Evolutionary conservation across 2,797 vertebrate species (phyloP).

Genomic region (Thalassophryne amazonica): DNA sequence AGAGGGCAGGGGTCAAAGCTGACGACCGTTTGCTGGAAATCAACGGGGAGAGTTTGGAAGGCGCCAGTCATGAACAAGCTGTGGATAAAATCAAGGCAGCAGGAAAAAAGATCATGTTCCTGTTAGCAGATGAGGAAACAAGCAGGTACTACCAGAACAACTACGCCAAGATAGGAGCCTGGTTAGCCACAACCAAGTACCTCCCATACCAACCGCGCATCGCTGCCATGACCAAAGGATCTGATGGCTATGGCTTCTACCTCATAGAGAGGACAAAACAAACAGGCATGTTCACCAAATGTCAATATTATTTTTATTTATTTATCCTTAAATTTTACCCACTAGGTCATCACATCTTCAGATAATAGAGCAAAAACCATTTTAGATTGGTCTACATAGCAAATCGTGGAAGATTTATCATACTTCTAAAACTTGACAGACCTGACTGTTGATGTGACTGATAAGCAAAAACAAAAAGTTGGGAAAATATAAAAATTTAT

Average conservation of each 20-base stretch:
- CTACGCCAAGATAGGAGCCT: slow-evolving; percentile 61
- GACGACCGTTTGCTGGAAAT: slow-evolving; percentile 87
- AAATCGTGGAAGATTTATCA: no score
- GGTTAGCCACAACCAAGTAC: slow-evolving; percentile 72
- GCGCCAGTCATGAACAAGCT: slow-evolving; percentile 78
- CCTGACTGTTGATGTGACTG: no score
- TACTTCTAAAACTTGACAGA: no score
- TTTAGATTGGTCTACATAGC: no score
- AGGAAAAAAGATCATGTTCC: slow-evolving; percentile 78
- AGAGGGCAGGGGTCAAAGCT: slow-evolving; percentile 81
- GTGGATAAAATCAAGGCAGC: slow-evolving; percentile 83
- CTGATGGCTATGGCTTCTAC: slow-evolving; percentile 86
- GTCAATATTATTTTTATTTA: neutral
- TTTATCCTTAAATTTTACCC: no score
- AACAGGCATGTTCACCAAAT: slow-evolving; percentile 46
- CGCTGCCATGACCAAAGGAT: slow-evolving; percentile 76
- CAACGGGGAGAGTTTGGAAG: slow-evolving; percentile 86
- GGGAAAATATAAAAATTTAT: no score
- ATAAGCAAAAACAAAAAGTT: no score
- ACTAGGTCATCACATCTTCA: no score
- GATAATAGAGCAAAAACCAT: no score
- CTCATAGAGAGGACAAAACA: slow-evolving; percentile 64
- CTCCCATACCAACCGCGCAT: slow-evolving; percentile 84
- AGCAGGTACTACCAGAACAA: slow-evolving; percentile 73
- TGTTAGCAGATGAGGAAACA: slow-evolving; percentile 84